phyloP scores from a whole-genome alignment of 2,797 vertebrate genomes.

The Argyrosomus regius region DNA sequence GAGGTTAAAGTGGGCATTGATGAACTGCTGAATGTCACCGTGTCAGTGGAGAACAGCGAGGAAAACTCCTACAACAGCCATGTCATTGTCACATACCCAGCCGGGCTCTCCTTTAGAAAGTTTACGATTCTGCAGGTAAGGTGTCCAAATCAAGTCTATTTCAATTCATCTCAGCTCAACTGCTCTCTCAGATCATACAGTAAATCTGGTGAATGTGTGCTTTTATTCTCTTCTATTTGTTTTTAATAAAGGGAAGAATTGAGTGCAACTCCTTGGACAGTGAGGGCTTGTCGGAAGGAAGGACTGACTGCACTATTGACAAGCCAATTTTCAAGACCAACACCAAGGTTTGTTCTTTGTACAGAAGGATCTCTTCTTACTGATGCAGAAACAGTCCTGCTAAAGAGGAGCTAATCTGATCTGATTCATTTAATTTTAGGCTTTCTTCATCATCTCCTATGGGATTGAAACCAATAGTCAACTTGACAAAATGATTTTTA shows the following conservation, averaged over 20 bases:
- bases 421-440: constrained; percentile 70
- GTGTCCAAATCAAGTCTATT: neutral
- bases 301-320: constrained; percentile 75
- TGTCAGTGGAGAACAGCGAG: constrained; percentile 83
- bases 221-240: neutral
- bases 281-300: constrained; percentile 44
- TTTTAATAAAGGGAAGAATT: constrained; percentile 67
- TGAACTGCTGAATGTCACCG: constrained; percentile 79
- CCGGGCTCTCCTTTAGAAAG: constrained; percentile 86
- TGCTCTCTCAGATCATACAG: neutral
- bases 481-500: constrained; percentile 72
- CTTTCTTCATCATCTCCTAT: constrained; percentile 82
- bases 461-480: constrained; percentile 77
- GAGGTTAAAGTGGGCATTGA: constrained; percentile 85
- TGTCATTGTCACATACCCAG: constrained; percentile 83
- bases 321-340: constrained; percentile 83
- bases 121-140: constrained; percentile 79
- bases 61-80: constrained; percentile 88
- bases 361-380: neutral
- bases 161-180: neutral
- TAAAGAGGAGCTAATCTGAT: neutral
- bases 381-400: neutral
- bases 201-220: neutral
- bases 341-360: constrained; percentile 70
- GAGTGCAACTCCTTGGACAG: constrained; percentile 78